Evolutionary conservation across 2,797 vertebrate species (phyloP), one percentile per base, ranked within the genome.

Genomic region (Myripristis murdjan): DNA sequence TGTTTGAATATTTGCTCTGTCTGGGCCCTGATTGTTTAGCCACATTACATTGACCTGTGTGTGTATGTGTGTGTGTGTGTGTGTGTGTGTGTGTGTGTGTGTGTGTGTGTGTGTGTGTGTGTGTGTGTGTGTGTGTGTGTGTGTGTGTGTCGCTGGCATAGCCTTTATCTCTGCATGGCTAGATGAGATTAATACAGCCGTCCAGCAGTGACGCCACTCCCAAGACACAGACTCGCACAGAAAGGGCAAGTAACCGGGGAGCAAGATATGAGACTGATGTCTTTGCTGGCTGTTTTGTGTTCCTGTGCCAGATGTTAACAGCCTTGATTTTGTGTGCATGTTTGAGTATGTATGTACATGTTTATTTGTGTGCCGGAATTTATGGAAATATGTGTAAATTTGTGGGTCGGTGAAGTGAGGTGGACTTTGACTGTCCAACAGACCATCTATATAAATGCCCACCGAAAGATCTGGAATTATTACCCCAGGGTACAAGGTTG

Each of bases 101-200:
- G 41, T 70, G 43, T 47, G 60, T 24, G 46, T 37, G 20, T 63
- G 15, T 63, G n/a, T 11, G 15, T 28, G 18, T 16, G 59, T 33
- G 58, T 46, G 57, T 61, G 43, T 61, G 24, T 18, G 14, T 33
- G 43, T 12, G n/a, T 51, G 65, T 63, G 62, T 76, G 66, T 68
- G 41, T 70, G 43, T 4, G 65, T 67, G 56, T 73, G 77, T 60
- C 64, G 28, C 66, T 41, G 6, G 57, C 53, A 26, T 44, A 58
- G 73, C 70, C 51, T 64, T 84, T 83, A 85, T 86, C 71, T 80
- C 72, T 57, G 75, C 52, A 12, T 70, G 62, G 64, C 73, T 89
- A 41, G 75, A 87, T 85, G 84, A 89, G 86, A 90, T 91, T 90
- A 86, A 92, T 87, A 72, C 61, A 70, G 73, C 77, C 71, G 59